Conservation (phyloP, 2,888 invertebrate genomes). For the Hypercompe scribonia region DNA sequence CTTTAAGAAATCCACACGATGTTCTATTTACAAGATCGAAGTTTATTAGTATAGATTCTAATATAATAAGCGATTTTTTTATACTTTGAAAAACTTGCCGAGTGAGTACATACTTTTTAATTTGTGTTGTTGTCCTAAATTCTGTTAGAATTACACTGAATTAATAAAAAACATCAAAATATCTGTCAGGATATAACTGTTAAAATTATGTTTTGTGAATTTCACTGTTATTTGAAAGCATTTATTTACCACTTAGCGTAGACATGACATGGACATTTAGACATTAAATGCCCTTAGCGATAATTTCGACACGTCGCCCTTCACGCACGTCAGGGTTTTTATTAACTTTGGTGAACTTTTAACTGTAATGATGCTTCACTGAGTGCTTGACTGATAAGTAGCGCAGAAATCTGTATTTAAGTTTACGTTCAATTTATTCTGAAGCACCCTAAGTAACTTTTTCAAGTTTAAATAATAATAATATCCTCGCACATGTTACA, state of each 20-base stretch:
- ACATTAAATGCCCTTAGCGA: background rate
- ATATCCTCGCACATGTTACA: too few species aligned
- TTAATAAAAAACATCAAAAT: background rate
- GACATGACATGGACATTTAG: background rate
- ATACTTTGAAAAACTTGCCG: too few species aligned
- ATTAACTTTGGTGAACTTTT: background rate
- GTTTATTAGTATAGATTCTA: too few species aligned
- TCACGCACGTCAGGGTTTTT: background rate
- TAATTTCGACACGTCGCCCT: background rate
- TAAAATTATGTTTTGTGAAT: background rate
- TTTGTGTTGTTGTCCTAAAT: background rate
- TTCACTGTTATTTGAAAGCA: background rate
- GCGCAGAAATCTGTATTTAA: too few species aligned
- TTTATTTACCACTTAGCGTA: background rate
- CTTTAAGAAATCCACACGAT: slow-evolving; percentile 51
- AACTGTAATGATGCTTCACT: too few species aligned
- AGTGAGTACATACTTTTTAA: too few species aligned
- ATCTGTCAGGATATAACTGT: background rate
- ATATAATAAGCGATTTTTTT: too few species aligned
- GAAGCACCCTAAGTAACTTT: too few species aligned
- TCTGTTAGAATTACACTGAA: background rate
- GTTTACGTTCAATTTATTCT: too few species aligned
- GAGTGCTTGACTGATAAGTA: too few species aligned
- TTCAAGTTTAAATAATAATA: too few species aligned
- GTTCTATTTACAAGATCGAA: slow-evolving; percentile 54